A percentile compares a stretch with the other conserved stretches of the same genome.
These are phyloP conservation scores for Pycnonotus jocosus DNA, from an alignment of 2,113 vertebrate species.

Conservation along the genomic window DNA sequence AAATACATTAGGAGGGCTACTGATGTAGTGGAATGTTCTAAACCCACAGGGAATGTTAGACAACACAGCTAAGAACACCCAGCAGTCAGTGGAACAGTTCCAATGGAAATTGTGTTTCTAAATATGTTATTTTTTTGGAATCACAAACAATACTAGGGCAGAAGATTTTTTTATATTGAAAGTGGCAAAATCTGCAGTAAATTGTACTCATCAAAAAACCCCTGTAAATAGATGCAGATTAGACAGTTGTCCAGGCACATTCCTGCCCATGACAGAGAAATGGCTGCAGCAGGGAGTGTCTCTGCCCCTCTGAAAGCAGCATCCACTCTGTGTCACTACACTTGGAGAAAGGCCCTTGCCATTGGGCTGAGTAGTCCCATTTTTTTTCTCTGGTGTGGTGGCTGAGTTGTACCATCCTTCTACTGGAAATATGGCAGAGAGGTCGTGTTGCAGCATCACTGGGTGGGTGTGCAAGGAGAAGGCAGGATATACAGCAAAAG, in stretches of 20 bases:
- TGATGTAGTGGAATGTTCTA: neutral
- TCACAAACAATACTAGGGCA: neutral
- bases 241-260: neutral
- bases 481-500: neutral
- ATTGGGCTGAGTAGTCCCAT: neutral
- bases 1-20: neutral
- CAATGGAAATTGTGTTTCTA: neutral
- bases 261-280: neutral
- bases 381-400: neutral
- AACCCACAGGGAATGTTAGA: neutral
- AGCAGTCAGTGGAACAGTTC: neutral
- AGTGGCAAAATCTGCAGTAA: neutral
- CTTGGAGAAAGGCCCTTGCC: neutral
- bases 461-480: neutral
- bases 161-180: neutral
- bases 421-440: neutral
- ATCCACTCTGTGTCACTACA: rapidly evolving
- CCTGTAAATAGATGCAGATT: neutral
- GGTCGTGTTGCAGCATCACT: neutral
- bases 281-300: no score
- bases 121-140: neutral
- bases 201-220: neutral
- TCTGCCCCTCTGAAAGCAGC: neutral
- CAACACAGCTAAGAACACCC: neutral
- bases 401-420: neutral